A percentile compares a stretch with the other conserved stretches of the same genome.
Evolutionary conservation across 2,888 invertebrate species (phyloP).

Genomic region (Drosophila nigritarsus): DNA sequence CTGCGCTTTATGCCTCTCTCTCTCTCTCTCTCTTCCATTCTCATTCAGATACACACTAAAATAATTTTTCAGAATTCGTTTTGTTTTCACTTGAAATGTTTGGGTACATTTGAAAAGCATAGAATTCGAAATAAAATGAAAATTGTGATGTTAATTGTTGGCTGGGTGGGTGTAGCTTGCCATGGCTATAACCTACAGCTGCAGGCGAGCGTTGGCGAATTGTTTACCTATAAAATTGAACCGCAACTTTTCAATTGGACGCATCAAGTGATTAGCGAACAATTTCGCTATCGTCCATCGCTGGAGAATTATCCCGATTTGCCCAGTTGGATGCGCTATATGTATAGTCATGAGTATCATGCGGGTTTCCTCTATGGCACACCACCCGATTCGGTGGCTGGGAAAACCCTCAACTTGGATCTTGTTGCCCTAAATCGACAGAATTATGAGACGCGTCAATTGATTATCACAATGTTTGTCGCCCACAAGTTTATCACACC

Average conservation of each 20-base stretch:
- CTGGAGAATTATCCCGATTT: constrained; percentile 92
- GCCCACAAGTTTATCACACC: constrained; percentile 89
- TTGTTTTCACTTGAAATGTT: constrained; percentile 46
- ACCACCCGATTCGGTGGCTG: constrained; percentile 88
- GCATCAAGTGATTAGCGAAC: constrained; percentile 82
- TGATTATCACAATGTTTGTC: constrained; percentile 88
- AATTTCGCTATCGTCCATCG: constrained; percentile 89
- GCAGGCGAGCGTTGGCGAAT: constrained; percentile 87
- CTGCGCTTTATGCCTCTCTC: constrained; percentile 55
- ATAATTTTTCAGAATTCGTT: constrained; percentile 53
- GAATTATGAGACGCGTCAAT: constrained; percentile 90
- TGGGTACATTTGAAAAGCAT: constrained; percentile 24
- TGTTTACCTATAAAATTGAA: constrained; percentile 91
- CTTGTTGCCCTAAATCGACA: constrained; percentile 91
- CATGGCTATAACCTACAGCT: constrained; percentile 41
- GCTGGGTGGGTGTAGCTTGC: constrained; percentile 7
- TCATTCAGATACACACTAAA: constrained; percentile 62
- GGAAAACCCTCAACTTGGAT: constrained; percentile 87
- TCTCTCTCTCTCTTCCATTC: constrained; percentile 42
- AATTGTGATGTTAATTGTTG: constrained; percentile 32
- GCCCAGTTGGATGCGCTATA: constrained; percentile 94
- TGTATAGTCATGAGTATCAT: constrained; percentile 91
- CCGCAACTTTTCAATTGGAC: constrained; percentile 93
- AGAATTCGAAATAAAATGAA: constrained; percentile 45
- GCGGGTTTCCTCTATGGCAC: constrained; percentile 94